Evolutionary conservation across 64 coral and sea anemone species (phyloP), one percentile per base, ranked within the genome.

Genomic region (Stichodactyla helianthus): DNA sequence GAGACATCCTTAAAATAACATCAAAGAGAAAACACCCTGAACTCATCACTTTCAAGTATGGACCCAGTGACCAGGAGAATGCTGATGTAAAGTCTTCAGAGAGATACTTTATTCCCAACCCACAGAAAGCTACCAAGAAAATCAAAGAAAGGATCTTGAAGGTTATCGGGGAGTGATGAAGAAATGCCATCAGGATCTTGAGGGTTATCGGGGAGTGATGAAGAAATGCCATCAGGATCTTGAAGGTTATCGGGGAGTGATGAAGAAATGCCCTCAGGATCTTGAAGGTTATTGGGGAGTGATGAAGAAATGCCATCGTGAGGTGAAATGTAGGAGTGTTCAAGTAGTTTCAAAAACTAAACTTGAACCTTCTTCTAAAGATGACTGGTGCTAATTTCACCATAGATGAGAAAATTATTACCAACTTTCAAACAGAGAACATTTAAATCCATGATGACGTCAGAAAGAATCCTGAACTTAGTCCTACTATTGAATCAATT

Each of bases 11-110:
- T 53, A 98, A 98, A 53, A 98, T 98, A 52, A 98, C 95, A 2
- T 98, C 95, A 1, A 98, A 98, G 84, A 94, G 92, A 82, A 92
- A 89, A 87, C 95, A 94, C 20, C 95, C 95, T 52, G 95, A 98
- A 56, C 55, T 98, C 19, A 98, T 98, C 54, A 98, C 95, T 74
- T 98, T 98, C 87, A 94, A 80, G 91, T 94, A 91, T 82, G 89
- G 89, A 65, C 62, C 82, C 22, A 35, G 58, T 53, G 87, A 89
- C 20, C 58, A 85, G 1, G 92, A 97, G 15, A 79, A 79, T 22
- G 86, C 88, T 62, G 62, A 92, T 71, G 90, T 94, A 27, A 76
- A 83, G 26, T 88, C 89, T 11, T 88, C 85, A 11, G 89, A 89
- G 25, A 91, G 92, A 92, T 98, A 91, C 54, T 9, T 98, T 74